Evolutionary conservation across 2,797 vertebrate genomes (phyloP).

Genomic region (Adrianichthys oophorus): DNA sequence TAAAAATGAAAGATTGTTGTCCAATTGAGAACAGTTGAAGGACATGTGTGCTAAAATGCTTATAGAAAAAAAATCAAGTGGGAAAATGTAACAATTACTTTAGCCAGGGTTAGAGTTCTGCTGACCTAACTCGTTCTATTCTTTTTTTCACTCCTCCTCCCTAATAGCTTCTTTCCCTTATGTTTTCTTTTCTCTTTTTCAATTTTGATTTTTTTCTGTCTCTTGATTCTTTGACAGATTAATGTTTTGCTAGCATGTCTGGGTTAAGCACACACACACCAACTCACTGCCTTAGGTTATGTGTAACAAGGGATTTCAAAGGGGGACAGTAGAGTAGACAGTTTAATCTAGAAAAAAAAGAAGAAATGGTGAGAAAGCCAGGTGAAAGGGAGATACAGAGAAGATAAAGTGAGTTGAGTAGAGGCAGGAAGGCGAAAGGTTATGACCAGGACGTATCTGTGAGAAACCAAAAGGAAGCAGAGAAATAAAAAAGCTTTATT

Average conservation of each 20-base stretch:
- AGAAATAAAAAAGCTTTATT: slow-evolving; percentile 41
- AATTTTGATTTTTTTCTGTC: slow-evolving; percentile 21
- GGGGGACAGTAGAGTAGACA: slow-evolving; percentile 66
- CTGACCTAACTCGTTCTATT: slow-evolving; percentile 22
- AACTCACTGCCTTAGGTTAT: slow-evolving; percentile 53
- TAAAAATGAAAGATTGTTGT: too few species aligned
- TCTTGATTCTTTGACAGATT: slow-evolving; percentile 68
- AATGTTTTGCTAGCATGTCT: slow-evolving; percentile 68
- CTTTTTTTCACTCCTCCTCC: neutral
- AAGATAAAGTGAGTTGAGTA: slow-evolving; percentile 29
- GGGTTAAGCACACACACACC: slow-evolving; percentile 25
- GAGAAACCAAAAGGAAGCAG: slow-evolving; percentile 27
- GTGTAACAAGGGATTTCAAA: slow-evolving; percentile 65
- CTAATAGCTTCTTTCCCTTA: neutral
- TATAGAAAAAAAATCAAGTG: too few species aligned
- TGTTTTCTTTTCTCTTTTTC: neutral
- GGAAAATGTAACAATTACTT: too few species aligned
- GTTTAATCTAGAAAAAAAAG: slow-evolving; percentile 66
- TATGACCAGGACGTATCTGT: slow-evolving; percentile 49
- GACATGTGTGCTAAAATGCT: too few species aligned
- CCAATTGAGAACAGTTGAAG: too few species aligned
- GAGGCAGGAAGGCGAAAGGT: slow-evolving; percentile 43
- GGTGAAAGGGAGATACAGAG: slow-evolving; percentile 32
- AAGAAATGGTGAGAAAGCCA: slow-evolving; percentile 33
- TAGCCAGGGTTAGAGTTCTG: slow-evolving; percentile 5